Evolutionary conservation across 1,140 invertebrate genomes (phyloP), one percentile per base, ranked within the genome.

Genomic region (Zaprionus camerounensis): DNA sequence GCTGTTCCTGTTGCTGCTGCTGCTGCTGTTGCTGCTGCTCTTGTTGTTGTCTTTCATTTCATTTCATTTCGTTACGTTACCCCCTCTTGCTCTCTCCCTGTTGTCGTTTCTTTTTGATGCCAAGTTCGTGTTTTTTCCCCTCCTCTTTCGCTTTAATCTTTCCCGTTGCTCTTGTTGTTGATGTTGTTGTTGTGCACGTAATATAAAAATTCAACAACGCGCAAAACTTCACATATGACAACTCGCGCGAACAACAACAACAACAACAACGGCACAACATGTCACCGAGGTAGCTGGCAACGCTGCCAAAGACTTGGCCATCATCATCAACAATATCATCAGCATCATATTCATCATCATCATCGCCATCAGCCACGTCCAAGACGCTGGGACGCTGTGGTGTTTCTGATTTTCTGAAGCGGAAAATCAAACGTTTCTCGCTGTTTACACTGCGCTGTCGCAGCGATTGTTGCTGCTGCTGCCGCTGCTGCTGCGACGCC

Each of bases 161-260:
- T 55, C 20, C 55, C 28, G 15, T 17, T 71, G 53, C 63, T 44
- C 15, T 44, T 65, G 62, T 59, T 70, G 20, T 17, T 71, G 53
- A 58, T 44, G 5, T 44, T 65, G 62, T 59, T 70, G 64, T 31
- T 75, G 58, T 63, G 72, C 53, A 75, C 59, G 78, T 80, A 88
- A 87, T 88, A 88, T 88, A 81, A 87, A 77, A 87, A 88, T 87
- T 81, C 84, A 84, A 80, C 82, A 87, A 76, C 84, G 84, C 81
- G 74, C 80, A 78, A 79, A 88, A 90, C 84, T 87, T 84, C 84
- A 88, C 85, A 88, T 88, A 88, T 88, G 84, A 87, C 84, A 87
- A 78, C 83, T 65, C 63, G 53, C 67, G 22, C 58, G 56, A 22
- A 44, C 68, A 71, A 70, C 34, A 70, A 56, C 46, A 71, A 55